Percentiles rank a stretch among this genome's conserved stretches.
Evolutionary conservation across 2,113 vertebrate genomes (phyloP).

Genomic region (Paratilapia polleni): DNA sequence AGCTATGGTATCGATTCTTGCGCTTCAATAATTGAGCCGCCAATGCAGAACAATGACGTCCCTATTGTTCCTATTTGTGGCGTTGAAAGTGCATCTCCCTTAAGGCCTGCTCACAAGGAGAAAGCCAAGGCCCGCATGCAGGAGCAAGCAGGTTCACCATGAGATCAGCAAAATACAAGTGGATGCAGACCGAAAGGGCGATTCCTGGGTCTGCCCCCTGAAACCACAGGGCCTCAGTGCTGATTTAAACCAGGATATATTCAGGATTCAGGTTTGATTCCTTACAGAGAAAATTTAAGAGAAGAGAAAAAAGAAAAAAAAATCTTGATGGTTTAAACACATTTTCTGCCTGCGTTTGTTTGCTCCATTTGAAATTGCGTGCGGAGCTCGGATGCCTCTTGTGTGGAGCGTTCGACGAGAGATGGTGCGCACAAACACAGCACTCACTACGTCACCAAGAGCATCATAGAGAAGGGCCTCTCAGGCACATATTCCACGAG

Average conservation of each 20-base stretch:
- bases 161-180: slow-evolving; percentile 44
- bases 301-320: not conserved
- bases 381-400: slow-evolving; percentile 3
- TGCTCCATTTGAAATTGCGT: slow-evolving; percentile 43
- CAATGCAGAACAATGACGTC: slow-evolving; percentile 63
- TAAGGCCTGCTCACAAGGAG: not conserved
- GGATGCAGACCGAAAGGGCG: slow-evolving; percentile 24
- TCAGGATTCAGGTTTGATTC: slow-evolving; percentile 8
- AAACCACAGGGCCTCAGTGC: slow-evolving; percentile 15
- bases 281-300: not conserved
- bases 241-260: slow-evolving; percentile 25
- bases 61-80: slow-evolving; percentile 59
- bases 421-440: not conserved
- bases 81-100: slow-evolving; percentile 45
- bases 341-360: slow-evolving; percentile 19
- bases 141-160: not conserved
- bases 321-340: slow-evolving; percentile 41
- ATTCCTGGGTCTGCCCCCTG: not conserved
- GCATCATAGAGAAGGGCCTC: slow-evolving; percentile 29
- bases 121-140: not conserved
- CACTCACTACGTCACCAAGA: slow-evolving; percentile 17
- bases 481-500: not conserved
- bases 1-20: slow-evolving; percentile 60
- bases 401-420: not conserved
- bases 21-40: slow-evolving; percentile 70